phyloP scores from a whole-genome alignment of 1,140 invertebrate species.

The Aricia agestis region DNA sequence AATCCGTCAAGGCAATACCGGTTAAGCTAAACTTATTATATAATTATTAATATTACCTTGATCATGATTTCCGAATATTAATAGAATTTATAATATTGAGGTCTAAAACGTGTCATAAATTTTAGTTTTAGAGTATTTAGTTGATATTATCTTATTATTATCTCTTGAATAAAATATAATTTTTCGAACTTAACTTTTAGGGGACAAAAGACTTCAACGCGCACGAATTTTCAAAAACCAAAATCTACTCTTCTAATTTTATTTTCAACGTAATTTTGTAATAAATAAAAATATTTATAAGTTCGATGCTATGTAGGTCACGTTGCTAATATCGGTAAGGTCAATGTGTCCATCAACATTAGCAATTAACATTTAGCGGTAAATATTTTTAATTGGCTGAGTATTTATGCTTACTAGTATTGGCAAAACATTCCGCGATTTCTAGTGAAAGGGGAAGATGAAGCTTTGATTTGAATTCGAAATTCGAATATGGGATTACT shows the following conservation, averaged over 20 bases:
- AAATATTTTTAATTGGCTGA: not conserved
- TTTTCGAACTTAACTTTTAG: too few species aligned
- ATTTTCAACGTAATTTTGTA: too few species aligned
- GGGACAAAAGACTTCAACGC: too few species aligned
- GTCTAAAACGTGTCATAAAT: not conserved
- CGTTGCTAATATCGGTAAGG: not conserved
- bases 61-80: not conserved
- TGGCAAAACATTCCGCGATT: not conserved
- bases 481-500: not conserved
- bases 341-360: not conserved
- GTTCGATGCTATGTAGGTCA: not conserved
- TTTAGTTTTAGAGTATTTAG: not conserved
- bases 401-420: not conserved
- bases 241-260: too few species aligned
- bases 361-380: constrained; percentile 1
- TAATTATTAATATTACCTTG: not conserved
- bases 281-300: too few species aligned
- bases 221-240: too few species aligned
- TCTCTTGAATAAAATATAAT: not conserved
- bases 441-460: not conserved
- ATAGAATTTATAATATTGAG: not conserved
- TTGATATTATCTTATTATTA: not conserved
- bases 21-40: not conserved
- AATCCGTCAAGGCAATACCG: not conserved
- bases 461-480: not conserved